Conservation (phyloP, 2,113 vertebrate species). For the Hirundichthys speculiger region DNA sequence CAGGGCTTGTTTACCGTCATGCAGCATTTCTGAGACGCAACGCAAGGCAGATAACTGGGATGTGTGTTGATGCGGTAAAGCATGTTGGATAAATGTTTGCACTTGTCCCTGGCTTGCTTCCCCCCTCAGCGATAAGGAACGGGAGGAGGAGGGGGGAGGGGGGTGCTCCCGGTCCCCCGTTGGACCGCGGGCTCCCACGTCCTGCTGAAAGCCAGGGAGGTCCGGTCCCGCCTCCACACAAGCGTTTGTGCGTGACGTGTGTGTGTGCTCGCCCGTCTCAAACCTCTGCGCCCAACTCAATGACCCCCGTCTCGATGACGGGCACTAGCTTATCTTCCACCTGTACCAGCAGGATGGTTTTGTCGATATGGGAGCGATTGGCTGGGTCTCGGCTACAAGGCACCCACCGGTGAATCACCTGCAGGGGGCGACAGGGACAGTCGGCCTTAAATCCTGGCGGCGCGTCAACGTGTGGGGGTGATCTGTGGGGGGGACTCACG, state of each 20-base stretch:
- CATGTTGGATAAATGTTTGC: constrained; percentile 55
- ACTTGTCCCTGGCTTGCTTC: constrained; percentile 76
- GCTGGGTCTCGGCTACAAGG: constrained; percentile 98
- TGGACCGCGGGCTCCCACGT: constrained; percentile 71
- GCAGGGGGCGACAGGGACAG: constrained; percentile 26
- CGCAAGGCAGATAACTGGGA: constrained; percentile 75
- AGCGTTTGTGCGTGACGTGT: constrained; percentile 11
- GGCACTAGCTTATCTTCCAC: constrained; percentile 98
- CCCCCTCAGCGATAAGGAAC: constrained; percentile 63
- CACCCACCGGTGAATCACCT: constrained; percentile 99
- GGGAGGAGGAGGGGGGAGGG: constrained; percentile 48
- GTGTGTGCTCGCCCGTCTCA: constrained; percentile 76
- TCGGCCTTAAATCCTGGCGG: no score
- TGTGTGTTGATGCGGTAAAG: constrained; percentile 49
- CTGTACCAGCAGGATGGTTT: constrained; percentile 98
- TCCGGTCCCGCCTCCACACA: constrained; percentile 52
- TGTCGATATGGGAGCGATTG: constrained; percentile 96
- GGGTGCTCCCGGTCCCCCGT: constrained; percentile 68
- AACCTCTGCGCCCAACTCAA: constrained; percentile 98
- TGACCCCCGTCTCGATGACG: constrained; percentile 95
- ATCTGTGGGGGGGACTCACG: constrained; percentile 79
- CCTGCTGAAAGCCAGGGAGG: constrained; percentile 46
- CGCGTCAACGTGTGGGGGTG: no score
- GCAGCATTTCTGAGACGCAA: constrained; percentile 84
- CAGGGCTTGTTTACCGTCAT: constrained; percentile 84